Base-by-base conservation (phyloP, 2,797 vertebrate genomes). In the Paratrypauchen microcephalus region DNA sequence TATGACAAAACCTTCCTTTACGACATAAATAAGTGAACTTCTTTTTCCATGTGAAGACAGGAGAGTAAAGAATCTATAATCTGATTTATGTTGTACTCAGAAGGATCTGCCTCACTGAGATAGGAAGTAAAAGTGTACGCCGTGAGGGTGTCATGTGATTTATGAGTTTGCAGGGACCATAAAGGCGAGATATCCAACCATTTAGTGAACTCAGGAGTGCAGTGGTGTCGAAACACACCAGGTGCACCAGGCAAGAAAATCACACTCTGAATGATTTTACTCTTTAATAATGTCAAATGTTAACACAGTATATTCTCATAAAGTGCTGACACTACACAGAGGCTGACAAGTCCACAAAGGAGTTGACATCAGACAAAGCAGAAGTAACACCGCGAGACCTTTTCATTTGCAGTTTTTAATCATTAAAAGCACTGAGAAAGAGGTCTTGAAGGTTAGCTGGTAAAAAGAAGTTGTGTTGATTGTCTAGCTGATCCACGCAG, bases 61-160 rank as follows among this genome's bases (percentile, higher is more conserved):
- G 50, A 79, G 62, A 72, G 73, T 75, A 76, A 81, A 71, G 66
- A 73, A 72, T 74, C 74, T 58, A 73, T 72, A 73, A 76, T 66
- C 76, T 77, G 75, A 86, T 84, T 80, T 54, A 83, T 85, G 77
- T 70, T 68, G 66, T 79, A 69, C 39, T 76, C 12, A 1, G 26
- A 61, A 57, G 52, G 65, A 77, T 80, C 79, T 86, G 77, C 77
- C 79, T 76, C 64, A 70, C 68, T 45, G 74, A 78, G 75, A 79
- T 79, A 80, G 76, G 68, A 72, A 72, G 67, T 71, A 73, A 69
- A 68, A 78, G 80, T 72, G 66, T 59, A 62, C n/a, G 60, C 39
- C 45, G 67, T 39, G 69, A 62, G 69, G 48, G 72, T 82, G 73
- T 75, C 73, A 67, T 77, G 72, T 80, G 81, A 84, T 83, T 79